Evolutionary conservation across 2,888 invertebrate genomes (phyloP).

Genomic region (Lobophora halterata): DNA sequence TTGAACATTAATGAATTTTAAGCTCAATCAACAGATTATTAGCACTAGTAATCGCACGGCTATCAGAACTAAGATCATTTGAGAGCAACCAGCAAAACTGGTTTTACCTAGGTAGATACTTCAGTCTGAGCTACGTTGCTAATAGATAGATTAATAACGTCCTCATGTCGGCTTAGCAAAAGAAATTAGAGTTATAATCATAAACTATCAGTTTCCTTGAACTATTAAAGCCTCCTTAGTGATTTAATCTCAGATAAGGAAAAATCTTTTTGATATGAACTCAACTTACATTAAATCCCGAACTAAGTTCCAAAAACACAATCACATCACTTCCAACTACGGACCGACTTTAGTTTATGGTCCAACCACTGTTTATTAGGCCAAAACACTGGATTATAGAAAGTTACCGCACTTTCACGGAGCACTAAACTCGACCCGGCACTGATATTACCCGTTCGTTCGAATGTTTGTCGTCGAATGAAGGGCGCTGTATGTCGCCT

Average conservation of each 20-base stretch:
- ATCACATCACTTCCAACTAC: conserved; percentile 17
- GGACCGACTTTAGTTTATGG: conserved; percentile 2
- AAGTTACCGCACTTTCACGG: conserved; percentile 58
- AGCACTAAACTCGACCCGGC: conserved; percentile 30
- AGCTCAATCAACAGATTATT: too few species aligned
- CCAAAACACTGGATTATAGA: conserved; percentile 43
- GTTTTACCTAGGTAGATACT: too few species aligned
- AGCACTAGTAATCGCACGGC: too few species aligned
- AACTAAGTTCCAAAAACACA: conserved; percentile 13
- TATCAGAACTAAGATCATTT: too few species aligned
- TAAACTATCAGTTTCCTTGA: conserved; percentile 2
- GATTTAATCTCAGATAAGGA: conserved; percentile 8
- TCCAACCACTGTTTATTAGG: conserved; percentile 10
- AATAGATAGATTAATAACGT: too few species aligned
- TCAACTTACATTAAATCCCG: conserved; percentile 15
- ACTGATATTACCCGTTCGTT: conserved; percentile 29
- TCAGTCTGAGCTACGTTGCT: too few species aligned
- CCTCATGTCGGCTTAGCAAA: too few species aligned
- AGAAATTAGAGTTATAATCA: conserved; percentile 3
- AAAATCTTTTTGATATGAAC: neutral
- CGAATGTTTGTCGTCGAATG: conserved; percentile 38
- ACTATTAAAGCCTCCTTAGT: conserved; percentile 2
- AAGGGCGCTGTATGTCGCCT: conserved; percentile 40
- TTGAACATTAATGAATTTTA: too few species aligned
- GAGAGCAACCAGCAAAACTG: too few species aligned